A percentile compares a stretch with the other conserved stretches of the same genome.
These are phyloP conservation scores for Hermodice carunculata DNA, from an alignment of 2,888 invertebrate species.

Conservation along the genomic window DNA sequence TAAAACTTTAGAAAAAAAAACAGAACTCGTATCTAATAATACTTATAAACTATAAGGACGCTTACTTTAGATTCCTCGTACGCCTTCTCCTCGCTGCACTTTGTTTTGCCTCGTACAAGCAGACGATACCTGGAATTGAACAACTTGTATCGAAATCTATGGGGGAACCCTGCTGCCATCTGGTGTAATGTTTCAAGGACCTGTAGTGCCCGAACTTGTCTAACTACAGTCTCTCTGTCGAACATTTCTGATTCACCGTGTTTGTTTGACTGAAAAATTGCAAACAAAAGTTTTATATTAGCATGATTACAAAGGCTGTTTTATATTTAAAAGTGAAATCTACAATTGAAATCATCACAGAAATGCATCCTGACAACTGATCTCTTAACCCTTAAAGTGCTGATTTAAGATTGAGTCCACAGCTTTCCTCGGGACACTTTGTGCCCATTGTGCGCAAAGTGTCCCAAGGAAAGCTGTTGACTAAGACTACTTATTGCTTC, in stretches of 20 bases:
- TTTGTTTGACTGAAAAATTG: conserved; percentile 77
- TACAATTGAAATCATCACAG: too few species aligned
- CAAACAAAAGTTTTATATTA: too few species aligned
- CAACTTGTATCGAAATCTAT: conserved; percentile 93
- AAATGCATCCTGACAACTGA: too few species aligned
- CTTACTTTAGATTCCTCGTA: conserved; percentile 20
- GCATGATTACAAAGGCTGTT: too few species aligned
- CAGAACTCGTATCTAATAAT: background rate
- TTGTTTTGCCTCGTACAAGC: conserved; percentile 28
- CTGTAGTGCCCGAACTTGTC: conserved; percentile 90
- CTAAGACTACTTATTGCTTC: too few species aligned
- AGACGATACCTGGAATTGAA: conserved; percentile 86
- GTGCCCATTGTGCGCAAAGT: too few species aligned
- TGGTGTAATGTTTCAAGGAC: conserved; percentile 95
- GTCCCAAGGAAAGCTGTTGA: too few species aligned
- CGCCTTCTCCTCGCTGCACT: conserved; percentile 7
- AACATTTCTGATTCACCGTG: conserved; percentile 86
- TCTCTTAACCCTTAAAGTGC: too few species aligned
- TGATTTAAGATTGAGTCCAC: too few species aligned
- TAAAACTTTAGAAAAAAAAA: too few species aligned
- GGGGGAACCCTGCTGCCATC: conserved; percentile 94
- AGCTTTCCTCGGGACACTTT: too few species aligned
- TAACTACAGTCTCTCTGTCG: conserved; percentile 86
- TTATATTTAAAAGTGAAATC: too few species aligned
- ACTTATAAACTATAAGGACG: conserved; percentile 2